These are phyloP conservation scores for Saturnia pavonia DNA, from an alignment of 2,888 invertebrate genomes.

Conservation along the genomic window DNA sequence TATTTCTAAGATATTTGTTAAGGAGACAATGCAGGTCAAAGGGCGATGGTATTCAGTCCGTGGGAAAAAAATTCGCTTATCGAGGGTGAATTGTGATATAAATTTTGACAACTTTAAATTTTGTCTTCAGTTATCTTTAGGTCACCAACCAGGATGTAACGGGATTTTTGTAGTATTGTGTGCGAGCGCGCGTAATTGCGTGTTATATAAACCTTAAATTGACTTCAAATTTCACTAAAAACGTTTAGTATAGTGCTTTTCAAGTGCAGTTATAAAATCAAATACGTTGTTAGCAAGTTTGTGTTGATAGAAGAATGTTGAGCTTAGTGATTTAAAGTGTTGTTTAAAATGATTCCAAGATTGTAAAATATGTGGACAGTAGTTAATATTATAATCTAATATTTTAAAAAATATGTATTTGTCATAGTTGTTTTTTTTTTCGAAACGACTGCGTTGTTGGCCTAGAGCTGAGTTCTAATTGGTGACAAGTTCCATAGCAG, in stretches of 20 bases:
- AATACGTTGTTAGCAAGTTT: no score
- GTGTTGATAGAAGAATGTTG: no score
- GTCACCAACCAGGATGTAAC: constrained; percentile 70
- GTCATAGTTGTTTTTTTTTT: no score
- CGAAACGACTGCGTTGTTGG: no score
- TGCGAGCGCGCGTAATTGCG: neutral
- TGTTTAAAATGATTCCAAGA: neutral
- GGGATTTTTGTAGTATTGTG: constrained; percentile 23
- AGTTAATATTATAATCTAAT: no score
- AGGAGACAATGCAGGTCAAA: constrained; percentile 72
- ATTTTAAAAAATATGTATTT: no score
- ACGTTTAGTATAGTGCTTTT: neutral
- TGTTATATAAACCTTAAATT: no score
- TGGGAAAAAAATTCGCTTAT: constrained; percentile 57
- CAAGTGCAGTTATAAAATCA: neutral
- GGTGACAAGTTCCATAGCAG: no score
- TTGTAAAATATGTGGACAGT: neutral
- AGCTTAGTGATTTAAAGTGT: no score
- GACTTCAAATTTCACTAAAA: neutral
- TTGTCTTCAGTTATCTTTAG: constrained; percentile 62
- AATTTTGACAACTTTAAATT: constrained; percentile 55
- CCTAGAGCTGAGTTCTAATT: no score
- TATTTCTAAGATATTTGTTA: constrained; percentile 65
- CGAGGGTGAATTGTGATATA: constrained; percentile 69
- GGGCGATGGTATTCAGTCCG: constrained; percentile 50